Percentiles rank a stretch among this genome's conserved stretches.
Evolutionary conservation across 2,797 vertebrate genomes (phyloP).

Genomic region (Nyctalus aviator): DNA sequence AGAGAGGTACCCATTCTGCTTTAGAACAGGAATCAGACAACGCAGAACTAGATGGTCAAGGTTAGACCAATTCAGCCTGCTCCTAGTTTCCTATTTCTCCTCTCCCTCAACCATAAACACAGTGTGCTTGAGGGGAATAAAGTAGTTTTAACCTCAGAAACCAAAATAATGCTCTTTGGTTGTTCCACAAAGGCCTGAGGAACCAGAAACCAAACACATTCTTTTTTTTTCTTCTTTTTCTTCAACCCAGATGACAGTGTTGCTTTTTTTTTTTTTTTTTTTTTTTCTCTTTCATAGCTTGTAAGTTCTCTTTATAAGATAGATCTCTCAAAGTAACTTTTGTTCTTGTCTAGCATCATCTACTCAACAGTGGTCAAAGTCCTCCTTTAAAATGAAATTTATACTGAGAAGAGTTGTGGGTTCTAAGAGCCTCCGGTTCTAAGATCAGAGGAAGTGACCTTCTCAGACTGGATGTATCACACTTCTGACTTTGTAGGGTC

Average conservation of each 20-base stretch:
- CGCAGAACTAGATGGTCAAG: constrained; percentile 6
- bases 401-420: constrained; percentile 20
- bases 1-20: background rate
- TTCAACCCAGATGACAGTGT: constrained; percentile 51
- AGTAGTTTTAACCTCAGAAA: constrained; percentile 82
- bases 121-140: constrained; percentile 69
- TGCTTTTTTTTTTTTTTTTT: background rate
- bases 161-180: constrained; percentile 81
- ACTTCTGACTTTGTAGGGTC: constrained; percentile 61
- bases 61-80: background rate
- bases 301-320: constrained; percentile 56
- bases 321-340: constrained; percentile 65
- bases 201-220: constrained; percentile 75
- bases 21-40: constrained; percentile 19
- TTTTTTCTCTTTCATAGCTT: background rate
- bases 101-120: constrained; percentile 73
- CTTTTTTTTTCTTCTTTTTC: constrained; percentile 54
- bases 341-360: constrained; percentile 57
- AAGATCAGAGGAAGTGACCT: constrained; percentile 73
- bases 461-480: constrained; percentile 54
- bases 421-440: constrained; percentile 58
- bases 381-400: constrained; percentile 72
- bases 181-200: constrained; percentile 61
- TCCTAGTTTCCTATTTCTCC: constrained; percentile 61
- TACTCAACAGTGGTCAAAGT: constrained; percentile 52